Evolutionary conservation across 2,888 invertebrate species (phyloP).

Genomic region (Danaus chrysippus): DNA sequence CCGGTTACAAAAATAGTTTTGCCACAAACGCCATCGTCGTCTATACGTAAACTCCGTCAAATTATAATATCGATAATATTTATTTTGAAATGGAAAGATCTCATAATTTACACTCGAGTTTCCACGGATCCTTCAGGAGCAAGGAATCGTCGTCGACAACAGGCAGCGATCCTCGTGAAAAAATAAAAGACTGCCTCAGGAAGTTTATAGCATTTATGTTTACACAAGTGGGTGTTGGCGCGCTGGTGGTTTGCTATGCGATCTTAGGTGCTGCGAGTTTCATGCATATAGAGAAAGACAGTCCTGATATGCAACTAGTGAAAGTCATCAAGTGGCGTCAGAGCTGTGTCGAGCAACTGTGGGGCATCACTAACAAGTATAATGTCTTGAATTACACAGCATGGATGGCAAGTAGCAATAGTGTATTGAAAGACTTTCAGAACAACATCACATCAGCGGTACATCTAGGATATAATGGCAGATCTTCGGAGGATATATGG

Average conservation of each 20-base stretch:
- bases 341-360: slow-evolving; percentile 81
- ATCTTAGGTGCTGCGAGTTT: slow-evolving; percentile 91
- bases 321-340: slow-evolving; percentile 74
- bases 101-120: slow-evolving; percentile 57
- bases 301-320: slow-evolving; percentile 69
- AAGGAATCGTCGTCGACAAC: slow-evolving; percentile 83
- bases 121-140: slow-evolving; percentile 81
- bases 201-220: slow-evolving; percentile 95
- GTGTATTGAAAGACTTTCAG: slow-evolving; percentile 83
- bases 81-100: slow-evolving; percentile 57
- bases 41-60: slow-evolving; percentile 27
- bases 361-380: slow-evolving; percentile 82
- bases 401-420: slow-evolving; percentile 81
- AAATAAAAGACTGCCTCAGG: slow-evolving; percentile 90
- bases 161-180: slow-evolving; percentile 84
- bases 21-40: slow-evolving; percentile 34
- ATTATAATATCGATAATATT: slow-evolving; percentile 19
- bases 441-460: slow-evolving; percentile 81
- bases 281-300: slow-evolving; percentile 85
- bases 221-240: slow-evolving; percentile 94
- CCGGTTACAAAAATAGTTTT: slow-evolving; percentile 61
- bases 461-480: slow-evolving; percentile 86
- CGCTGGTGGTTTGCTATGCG: slow-evolving; percentile 91
- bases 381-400: slow-evolving; percentile 84
- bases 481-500: slow-evolving; percentile 86